Evolutionary conservation across 64 coral and sea anemone genomes (phyloP), one percentile per base, ranked within the genome.

Genomic region (Montipora capricornis): DNA sequence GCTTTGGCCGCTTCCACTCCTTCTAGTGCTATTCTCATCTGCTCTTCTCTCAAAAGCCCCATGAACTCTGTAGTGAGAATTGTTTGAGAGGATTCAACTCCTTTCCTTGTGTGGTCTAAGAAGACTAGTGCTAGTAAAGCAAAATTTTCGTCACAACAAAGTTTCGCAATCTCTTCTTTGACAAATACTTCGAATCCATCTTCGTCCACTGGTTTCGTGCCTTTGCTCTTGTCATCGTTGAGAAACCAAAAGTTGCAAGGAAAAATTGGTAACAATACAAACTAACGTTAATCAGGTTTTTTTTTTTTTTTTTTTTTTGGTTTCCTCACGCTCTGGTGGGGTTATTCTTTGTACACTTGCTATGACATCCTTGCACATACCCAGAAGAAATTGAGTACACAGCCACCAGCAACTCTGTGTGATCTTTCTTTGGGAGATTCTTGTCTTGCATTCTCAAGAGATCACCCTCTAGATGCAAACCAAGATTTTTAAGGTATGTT

Each of bases 241-340:
- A 81, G 44, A 75, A 71, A 78, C 80, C 80, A 96, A 52, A 87
- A 14, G 19, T 94, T 96, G 95, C 91, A 8, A 96, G 76, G 12
- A 96, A 20, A 8, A 91, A 96, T 22, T 94, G 58, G 29, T 96
- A 96, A 74, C 81, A 88, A 51, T 51, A 45, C 8, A 93, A 44
- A 64, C 87, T 37, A 51, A 96, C 5, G 8, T 67, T 60, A 70
- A 93, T 59, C 79, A 93, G 49, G 29, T 29, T 29, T 29, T 29
- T 29, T 29, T 29, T 29, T 1, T 29, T 29, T 29, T 29, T 29
- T 29, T 29, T 16, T 52, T 71, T 82, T 96, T 44, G 14, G 90
- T 68, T 29, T 29, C 29, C 37, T 46, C 55, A 15, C 58, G 24
- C 44, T 86, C 68, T 3, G 5, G 24, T 37, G 66, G 15, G 12